Conservation (phyloP, 37 sponge, comb jelly and placozoan species). For the Amphimedon queenslandica region DNA sequence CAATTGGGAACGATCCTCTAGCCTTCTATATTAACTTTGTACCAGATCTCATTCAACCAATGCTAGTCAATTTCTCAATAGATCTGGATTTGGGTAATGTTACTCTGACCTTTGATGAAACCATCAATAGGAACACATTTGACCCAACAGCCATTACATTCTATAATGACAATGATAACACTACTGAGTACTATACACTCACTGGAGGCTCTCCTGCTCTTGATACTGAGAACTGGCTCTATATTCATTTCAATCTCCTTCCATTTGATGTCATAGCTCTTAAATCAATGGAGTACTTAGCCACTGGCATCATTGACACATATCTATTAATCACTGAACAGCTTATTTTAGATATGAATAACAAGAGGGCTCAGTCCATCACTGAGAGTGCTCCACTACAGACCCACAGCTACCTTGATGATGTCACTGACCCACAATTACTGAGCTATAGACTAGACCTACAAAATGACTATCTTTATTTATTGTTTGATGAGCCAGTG, state of each 20-base stretch:
- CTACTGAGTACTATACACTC: constrained; percentile 50
- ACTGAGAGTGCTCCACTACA: constrained; percentile 21
- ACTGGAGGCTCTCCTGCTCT: constrained; percentile 26
- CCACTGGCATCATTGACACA: constrained; percentile 54
- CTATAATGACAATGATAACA: constrained; percentile 29
- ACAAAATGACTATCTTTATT: constrained; percentile 46
- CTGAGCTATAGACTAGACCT: constrained; percentile 56
- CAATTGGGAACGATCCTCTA: constrained; percentile 14
- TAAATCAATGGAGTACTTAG: constrained; percentile 68
- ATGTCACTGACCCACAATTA: constrained; percentile 58
- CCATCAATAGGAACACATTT: constrained; percentile 60
- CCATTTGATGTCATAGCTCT: constrained; percentile 53
- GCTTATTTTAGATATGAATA: constrained; percentile 68
- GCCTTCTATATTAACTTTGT: constrained; percentile 12
- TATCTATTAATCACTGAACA: constrained; percentile 62
- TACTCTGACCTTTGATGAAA: constrained; percentile 81
- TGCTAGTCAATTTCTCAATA: constrained; percentile 67
- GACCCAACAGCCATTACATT: constrained; percentile 78
- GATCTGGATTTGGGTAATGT: constrained; percentile 63
- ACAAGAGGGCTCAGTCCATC: constrained; percentile 35
- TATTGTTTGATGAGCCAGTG: constrained; percentile 90
- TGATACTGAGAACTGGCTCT: constrained; percentile 65
- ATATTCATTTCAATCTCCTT: constrained; percentile 55
- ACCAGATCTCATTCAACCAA: constrained; percentile 55
- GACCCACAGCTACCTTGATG: constrained; percentile 47